These are phyloP conservation scores for Augiades crinisus DNA, from an alignment of 2,888 invertebrate species.

Conservation along the genomic window DNA sequence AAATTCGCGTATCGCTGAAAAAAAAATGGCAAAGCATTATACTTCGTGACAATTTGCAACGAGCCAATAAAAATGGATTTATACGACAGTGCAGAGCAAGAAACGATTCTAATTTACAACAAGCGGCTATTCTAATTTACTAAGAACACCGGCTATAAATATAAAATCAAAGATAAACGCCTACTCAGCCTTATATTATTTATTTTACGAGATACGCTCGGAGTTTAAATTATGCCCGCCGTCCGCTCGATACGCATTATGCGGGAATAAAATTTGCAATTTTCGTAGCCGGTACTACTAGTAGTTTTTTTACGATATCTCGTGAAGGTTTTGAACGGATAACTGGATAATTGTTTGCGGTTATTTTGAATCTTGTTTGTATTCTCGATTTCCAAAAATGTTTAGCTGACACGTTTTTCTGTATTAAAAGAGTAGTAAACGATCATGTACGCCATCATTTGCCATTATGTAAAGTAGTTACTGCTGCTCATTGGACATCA, in stretches of 20 bases:
- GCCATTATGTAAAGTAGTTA: too few relatives aligned
- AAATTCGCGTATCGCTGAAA: background rate
- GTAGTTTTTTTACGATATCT: background rate
- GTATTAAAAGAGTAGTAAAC: too few relatives aligned
- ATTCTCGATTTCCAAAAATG: too few relatives aligned
- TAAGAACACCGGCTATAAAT: constrained; percentile 20
- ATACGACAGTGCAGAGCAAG: constrained; percentile 28
- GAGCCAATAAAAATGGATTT: constrained; percentile 29
- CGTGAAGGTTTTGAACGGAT: background rate
- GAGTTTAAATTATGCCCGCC: constrained; percentile 25
- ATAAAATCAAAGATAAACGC: constrained; percentile 24
- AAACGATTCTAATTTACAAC: constrained; percentile 31
- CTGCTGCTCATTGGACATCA: too few relatives aligned
- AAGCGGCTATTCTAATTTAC: constrained; percentile 32
- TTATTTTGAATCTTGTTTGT: background rate
- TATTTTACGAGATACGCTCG: constrained; percentile 27
- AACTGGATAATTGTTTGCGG: background rate
- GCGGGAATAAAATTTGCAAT: constrained; percentile 8
- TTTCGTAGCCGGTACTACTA: constrained; percentile 13
- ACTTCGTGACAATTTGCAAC: constrained; percentile 10
- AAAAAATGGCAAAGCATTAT: background rate
- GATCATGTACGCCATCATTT: too few relatives aligned
- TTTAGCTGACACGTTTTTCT: too few relatives aligned
- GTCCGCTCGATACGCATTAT: constrained; percentile 9
- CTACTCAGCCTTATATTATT: constrained; percentile 18